Percentiles rank a stretch among this genome's conserved stretches.
phyloP scores from a whole-genome alignment of 2,113 vertebrate genomes.

The Sinocyclocheilus maitianheensis region DNA sequence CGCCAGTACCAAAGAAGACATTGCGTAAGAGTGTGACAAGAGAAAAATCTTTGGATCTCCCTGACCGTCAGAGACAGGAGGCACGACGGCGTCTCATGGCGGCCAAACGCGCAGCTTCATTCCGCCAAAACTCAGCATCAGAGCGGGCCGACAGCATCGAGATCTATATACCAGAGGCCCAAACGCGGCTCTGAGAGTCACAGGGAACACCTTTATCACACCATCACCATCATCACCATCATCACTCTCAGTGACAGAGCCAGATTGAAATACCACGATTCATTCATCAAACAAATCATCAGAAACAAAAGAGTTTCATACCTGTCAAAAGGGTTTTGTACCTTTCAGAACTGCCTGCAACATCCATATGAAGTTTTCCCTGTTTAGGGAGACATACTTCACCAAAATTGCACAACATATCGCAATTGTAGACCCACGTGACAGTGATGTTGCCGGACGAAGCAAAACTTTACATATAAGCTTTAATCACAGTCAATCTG shows the following conservation, averaged over 20 bases:
- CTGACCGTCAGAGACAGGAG: slow-evolving; percentile 92
- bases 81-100: slow-evolving; percentile 92
- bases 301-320: not conserved
- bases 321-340: slow-evolving; percentile 24
- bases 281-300: slow-evolving; percentile 8
- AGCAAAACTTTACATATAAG: slow-evolving; percentile 4
- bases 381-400: slow-evolving; percentile 42
- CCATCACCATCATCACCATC: not conserved
- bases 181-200: slow-evolving; percentile 91
- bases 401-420: slow-evolving; percentile 6
- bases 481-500: not conserved
- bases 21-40: slow-evolving; percentile 88
- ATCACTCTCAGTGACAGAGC: slow-evolving; percentile 10
- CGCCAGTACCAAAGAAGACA: slow-evolving; percentile 98
- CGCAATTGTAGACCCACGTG: slow-evolving; percentile 3
- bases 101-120: slow-evolving; percentile 93
- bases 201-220: slow-evolving; percentile 16
- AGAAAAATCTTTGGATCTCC: slow-evolving; percentile 96
- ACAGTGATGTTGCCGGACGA: not conserved
- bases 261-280: not conserved
- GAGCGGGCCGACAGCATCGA: slow-evolving; percentile 98
- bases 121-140: slow-evolving; percentile 91
- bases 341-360: slow-evolving; percentile 3
- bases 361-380: slow-evolving; percentile 42
- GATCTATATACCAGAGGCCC: slow-evolving; percentile 98